These are phyloP conservation scores for Mylabris sibirica DNA, from an alignment of 2,888 invertebrate genomes.

Conservation along the genomic window DNA sequence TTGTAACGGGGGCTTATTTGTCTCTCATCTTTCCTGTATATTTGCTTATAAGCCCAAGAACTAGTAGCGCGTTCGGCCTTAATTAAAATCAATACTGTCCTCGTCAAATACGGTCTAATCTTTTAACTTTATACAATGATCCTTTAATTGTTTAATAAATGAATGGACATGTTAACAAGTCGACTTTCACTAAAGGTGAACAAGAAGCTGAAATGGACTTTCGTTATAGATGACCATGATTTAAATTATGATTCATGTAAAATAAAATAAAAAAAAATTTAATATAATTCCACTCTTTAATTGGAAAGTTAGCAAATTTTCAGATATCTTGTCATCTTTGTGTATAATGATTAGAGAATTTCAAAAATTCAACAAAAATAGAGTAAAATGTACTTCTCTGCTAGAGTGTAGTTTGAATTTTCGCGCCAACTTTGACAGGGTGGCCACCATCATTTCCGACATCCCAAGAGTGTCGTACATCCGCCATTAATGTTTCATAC, in stretches of 20 bases:
- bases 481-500: neutral
- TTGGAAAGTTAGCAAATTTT: neutral
- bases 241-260: neutral
- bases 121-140: no score
- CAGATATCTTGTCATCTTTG: neutral
- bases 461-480: constrained; percentile 1
- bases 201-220: neutral
- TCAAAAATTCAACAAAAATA: neutral
- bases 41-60: no score
- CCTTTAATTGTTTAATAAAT: no score
- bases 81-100: no score
- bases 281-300: neutral
- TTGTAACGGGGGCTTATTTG: no score
- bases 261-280: neutral
- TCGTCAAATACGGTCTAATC: no score
- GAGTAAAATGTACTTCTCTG: neutral
- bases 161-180: neutral
- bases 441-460: constrained; percentile 8
- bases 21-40: no score
- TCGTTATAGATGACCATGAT: neutral
- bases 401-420: neutral
- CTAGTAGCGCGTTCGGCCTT: no score
- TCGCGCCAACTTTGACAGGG: constrained; percentile 2
- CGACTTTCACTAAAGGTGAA: constrained; percentile 5
- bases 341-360: no score